A percentile compares a stretch with the other conserved stretches of the same genome.
These are phyloP conservation scores for Dicrostonyx torquatus DNA, from an alignment of 2,797 vertebrate species.

Conservation along the genomic window DNA sequence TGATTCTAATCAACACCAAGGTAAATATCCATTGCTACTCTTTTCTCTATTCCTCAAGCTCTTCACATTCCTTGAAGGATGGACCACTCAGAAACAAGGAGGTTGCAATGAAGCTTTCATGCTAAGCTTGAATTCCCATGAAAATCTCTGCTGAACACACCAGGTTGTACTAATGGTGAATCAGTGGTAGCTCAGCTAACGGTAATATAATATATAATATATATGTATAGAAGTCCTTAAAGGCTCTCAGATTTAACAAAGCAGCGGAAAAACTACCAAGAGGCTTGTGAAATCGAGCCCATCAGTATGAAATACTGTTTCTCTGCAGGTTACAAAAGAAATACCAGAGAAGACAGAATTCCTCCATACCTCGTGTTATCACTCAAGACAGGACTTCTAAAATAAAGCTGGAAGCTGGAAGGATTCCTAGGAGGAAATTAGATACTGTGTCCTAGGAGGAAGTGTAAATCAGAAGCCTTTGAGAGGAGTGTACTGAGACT, in stretches of 20 bases:
- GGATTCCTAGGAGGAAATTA: neutral
- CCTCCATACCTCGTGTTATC: neutral
- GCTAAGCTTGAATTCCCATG: neutral
- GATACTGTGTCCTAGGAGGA: neutral
- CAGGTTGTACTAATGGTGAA: neutral
- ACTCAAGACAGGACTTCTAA: neutral
- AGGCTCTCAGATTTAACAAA: neutral
- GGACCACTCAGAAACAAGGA: neutral
- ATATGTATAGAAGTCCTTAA: neutral
- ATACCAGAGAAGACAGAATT: neutral
- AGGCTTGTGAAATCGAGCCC: neutral
- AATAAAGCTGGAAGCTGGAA: neutral
- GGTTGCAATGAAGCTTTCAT: neutral
- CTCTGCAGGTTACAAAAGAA: conserved; percentile 16
- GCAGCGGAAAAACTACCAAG: neutral
- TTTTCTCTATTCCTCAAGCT: neutral
- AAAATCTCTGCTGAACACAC: conserved; percentile 18
- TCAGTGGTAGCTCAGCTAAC: neutral
- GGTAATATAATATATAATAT: too few species aligned
- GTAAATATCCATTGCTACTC: neutral
- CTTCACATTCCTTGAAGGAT: neutral
- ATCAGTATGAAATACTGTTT: neutral
- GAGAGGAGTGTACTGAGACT: neutral
- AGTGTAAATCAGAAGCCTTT: neutral
- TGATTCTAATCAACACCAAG: neutral